Base-by-base conservation (phyloP, 2,113 vertebrate species). In the Aspidoscelis tigris region DNA sequence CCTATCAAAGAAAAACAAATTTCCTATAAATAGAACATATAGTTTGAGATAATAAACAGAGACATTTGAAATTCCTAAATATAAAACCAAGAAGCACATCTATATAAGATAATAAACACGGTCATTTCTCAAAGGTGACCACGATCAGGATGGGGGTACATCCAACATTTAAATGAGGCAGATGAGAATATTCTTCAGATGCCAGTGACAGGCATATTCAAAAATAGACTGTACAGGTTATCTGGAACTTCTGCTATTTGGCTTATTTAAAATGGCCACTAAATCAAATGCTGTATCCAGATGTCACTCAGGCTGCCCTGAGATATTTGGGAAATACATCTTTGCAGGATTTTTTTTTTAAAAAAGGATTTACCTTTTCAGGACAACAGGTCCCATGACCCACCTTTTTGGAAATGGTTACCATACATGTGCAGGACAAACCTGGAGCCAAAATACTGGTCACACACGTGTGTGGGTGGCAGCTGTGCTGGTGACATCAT, bases 1-100 rank as follows among this genome's bases (percentile, higher is more conserved):
- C 97, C 99, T 99, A 89, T 22, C 64, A 81, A n/a, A 5, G n/a
- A 58, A 80, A 65, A 50, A 8, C 0, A 2, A 9, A 20, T 84
- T 80, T 69, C n/a, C n/a, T 81, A 9, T 22, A 74, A 58, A 44
- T 14, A 5, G 11, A 12, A 70, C 0, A 0, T 2, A 1, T 65
- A 72, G 39, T 14, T 50, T 83, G 88, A 78, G 39, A 7, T 4
- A n/a, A 10, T 5, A 7, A 72, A 4, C 1, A 21, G 18, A 20
- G 43, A 5, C 11, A 33, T 2, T 26, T 55, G 33, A 81, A 43
- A 2, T 33, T 9, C 61, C 22, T 24, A 18, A 50, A 83, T 47
- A 10, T 69, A 20, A 69, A 43, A 75, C 2, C 10, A 39, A 6
- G 16, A 26, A 55, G 26, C 18, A 47, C 4, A 8, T 7, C 61